phyloP scores from a whole-genome alignment of 2,888 invertebrate species.

The Erebia aethiops region DNA sequence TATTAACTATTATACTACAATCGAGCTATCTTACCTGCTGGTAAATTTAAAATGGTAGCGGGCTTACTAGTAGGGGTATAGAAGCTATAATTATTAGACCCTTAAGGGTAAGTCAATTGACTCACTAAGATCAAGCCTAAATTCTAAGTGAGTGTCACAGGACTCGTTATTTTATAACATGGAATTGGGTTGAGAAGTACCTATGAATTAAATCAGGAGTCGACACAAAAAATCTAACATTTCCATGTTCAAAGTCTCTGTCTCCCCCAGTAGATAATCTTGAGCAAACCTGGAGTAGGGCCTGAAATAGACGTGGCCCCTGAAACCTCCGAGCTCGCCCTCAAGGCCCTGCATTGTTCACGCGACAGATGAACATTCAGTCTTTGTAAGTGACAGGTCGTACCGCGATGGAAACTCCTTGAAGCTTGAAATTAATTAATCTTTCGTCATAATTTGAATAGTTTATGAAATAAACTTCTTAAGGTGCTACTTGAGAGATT shows the following conservation, averaged over 20 bases:
- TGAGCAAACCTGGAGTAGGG: conserved; percentile 1
- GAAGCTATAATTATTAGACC: too few relatives aligned
- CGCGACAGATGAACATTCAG: neutral
- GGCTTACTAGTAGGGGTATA: too few relatives aligned
- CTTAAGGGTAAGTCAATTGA: too few relatives aligned
- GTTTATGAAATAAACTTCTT: too few relatives aligned
- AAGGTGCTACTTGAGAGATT: too few relatives aligned
- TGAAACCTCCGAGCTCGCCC: conserved; percentile 1
- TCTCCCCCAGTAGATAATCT: neutral
- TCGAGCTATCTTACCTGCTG: too few relatives aligned
- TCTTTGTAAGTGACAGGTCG: conserved; percentile 11
- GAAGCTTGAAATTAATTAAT: neutral
- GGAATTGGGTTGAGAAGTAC: too few relatives aligned
- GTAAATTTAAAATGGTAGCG: too few relatives aligned
- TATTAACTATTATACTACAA: too few relatives aligned
- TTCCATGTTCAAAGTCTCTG: neutral
- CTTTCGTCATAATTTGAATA: neutral
- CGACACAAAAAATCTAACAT: neutral
- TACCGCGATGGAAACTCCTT: conserved; percentile 7
- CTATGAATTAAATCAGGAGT: neutral
- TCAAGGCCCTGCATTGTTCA: conserved; percentile 12
- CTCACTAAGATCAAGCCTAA: too few relatives aligned
- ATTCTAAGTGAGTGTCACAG: too few relatives aligned
- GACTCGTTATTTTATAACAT: too few relatives aligned
- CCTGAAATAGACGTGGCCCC: conserved; percentile 7